Evolutionary conservation across 2,113 vertebrate species (phyloP).

Genomic region (Nicator chloris): DNA sequence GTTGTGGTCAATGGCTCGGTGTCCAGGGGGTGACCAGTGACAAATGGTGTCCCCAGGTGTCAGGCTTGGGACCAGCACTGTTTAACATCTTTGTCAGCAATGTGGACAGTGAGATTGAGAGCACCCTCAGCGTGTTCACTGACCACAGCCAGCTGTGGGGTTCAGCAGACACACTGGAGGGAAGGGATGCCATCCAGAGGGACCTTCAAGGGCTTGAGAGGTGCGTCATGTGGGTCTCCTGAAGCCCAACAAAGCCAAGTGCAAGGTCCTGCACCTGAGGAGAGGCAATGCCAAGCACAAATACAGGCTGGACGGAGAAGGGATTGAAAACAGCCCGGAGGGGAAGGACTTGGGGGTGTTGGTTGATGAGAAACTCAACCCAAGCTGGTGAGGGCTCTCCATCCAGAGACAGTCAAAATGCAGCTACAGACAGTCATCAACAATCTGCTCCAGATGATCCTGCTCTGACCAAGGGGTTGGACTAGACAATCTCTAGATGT

Average conservation of each 20-base stretch:
- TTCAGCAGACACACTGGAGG: not conserved
- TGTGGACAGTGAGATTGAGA: not conserved
- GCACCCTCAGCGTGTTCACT: not conserved
- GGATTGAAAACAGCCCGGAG: not conserved
- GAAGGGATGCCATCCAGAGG: not conserved
- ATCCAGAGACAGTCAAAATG: not conserved
- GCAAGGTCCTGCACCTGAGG: not conserved
- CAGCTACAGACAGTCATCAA: not conserved
- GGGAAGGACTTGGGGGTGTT: not conserved
- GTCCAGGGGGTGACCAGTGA: not conserved
- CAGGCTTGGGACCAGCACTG: not conserved
- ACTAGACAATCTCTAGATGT: not conserved
- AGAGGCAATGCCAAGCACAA: not conserved
- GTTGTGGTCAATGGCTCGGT: not conserved
- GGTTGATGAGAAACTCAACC: not conserved
- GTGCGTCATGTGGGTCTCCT: not conserved
- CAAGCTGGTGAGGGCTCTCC: accelerated
- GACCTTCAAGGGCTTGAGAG: not conserved
- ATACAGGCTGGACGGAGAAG: not conserved
- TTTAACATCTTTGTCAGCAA: not conserved
- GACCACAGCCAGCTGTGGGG: not conserved
- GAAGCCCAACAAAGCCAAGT: not conserved
- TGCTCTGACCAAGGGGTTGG: not conserved
- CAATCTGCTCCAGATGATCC: not conserved
- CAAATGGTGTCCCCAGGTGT: not conserved